These are phyloP conservation scores for Argyrosomus regius DNA, from an alignment of 2,797 vertebrate species.

Conservation along the genomic window DNA sequence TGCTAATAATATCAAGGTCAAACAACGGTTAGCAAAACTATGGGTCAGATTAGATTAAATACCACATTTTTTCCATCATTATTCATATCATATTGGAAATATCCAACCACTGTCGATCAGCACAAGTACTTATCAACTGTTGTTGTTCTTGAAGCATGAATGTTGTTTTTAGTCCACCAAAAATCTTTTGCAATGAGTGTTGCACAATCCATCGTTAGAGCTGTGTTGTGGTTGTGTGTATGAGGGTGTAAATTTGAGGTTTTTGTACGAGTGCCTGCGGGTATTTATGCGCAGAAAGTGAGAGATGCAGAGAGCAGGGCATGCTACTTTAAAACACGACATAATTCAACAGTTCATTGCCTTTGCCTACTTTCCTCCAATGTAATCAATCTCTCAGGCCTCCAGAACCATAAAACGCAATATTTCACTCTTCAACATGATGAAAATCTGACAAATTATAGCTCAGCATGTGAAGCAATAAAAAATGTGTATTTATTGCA, in stretches of 20 bases:
- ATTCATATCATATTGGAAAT: slow-evolving; percentile 55
- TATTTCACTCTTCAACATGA: slow-evolving; percentile 71
- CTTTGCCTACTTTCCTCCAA: slow-evolving; percentile 64
- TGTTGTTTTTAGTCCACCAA: slow-evolving; percentile 43
- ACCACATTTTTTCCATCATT: slow-evolving; percentile 43
- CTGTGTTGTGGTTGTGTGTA: background rate
- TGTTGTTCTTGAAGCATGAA: slow-evolving; percentile 66
- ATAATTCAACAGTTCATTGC: slow-evolving; percentile 75
- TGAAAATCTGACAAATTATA: slow-evolving; percentile 81
- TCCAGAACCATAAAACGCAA: slow-evolving; percentile 64
- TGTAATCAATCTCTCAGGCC: slow-evolving; percentile 72
- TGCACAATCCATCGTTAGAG: slow-evolving; percentile 45
- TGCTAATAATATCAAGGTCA: slow-evolving; percentile 55
- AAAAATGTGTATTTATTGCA: slow-evolving; percentile 90
- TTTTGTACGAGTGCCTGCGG: slow-evolving; percentile 22
- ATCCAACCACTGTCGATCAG: slow-evolving; percentile 58
- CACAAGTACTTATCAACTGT: slow-evolving; percentile 37
- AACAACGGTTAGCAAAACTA: slow-evolving; percentile 59
- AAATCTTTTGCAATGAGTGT: slow-evolving; percentile 37
- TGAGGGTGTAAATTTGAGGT: slow-evolving; percentile 13
- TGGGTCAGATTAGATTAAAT: slow-evolving; percentile 60
- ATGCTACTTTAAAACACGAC: slow-evolving; percentile 61
- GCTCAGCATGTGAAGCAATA: slow-evolving; percentile 87
- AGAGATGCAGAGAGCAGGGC: slow-evolving; percentile 32
- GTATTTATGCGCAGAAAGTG: slow-evolving; percentile 41